Evolutionary conservation across 2,888 invertebrate species (phyloP).

Genomic region (Acronicta psi): DNA sequence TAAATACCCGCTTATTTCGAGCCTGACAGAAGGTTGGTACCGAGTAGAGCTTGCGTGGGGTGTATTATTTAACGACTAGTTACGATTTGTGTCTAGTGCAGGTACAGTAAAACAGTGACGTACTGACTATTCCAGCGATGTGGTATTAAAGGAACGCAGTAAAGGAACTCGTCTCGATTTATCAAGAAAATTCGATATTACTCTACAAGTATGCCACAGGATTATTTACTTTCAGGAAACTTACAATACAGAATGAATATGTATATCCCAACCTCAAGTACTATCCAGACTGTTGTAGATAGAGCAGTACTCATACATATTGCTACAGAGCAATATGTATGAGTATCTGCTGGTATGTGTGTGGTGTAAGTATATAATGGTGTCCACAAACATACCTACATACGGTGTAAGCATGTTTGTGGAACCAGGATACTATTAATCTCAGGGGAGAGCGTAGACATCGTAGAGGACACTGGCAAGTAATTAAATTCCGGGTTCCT

Average conservation of each 20-base stretch:
- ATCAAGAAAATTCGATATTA: conserved; percentile 2
- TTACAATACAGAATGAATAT: neutral
- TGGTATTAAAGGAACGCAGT: conserved; percentile 4
- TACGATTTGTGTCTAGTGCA: conserved; percentile 16
- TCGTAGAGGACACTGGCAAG: conserved; percentile 68
- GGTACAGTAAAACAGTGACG: conserved; percentile 12
- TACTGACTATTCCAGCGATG: conserved; percentile 12
- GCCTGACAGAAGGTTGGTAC: conserved; percentile 44
- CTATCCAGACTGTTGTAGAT: neutral
- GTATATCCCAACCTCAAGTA: neutral
- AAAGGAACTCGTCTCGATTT: conserved; percentile 12
- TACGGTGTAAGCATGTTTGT: conserved; percentile 4
- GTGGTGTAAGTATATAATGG: too few relatives aligned
- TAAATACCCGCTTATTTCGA: conserved; percentile 59
- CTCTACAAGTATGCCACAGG: neutral
- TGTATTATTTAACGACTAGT: conserved; percentile 34
- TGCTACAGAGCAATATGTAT: too few relatives aligned
- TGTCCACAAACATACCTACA: too few relatives aligned
- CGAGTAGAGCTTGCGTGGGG: conserved; percentile 62
- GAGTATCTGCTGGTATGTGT: too few relatives aligned
- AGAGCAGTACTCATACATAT: too few relatives aligned
- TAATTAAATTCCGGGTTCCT: conserved; percentile 80
- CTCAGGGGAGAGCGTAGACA: conserved; percentile 50
- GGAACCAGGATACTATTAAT: conserved; percentile 49
- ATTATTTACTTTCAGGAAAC: conserved; percentile 7